Percentiles rank a stretch among this genome's conserved stretches.
Conservation (phyloP, 2,113 vertebrate species). For the Notothenia rossii region DNA sequence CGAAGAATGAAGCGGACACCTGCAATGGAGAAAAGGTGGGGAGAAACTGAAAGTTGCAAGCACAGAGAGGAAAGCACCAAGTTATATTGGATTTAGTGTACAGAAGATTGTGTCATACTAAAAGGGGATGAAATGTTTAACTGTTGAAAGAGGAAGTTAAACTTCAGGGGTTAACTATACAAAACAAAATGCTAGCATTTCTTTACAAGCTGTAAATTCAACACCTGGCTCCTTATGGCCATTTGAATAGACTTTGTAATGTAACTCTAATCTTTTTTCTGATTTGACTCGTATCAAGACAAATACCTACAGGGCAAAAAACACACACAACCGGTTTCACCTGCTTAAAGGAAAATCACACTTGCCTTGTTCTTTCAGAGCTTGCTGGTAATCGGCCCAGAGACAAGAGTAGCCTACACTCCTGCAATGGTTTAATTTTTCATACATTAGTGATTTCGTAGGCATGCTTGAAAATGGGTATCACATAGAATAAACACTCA, state of each 20-base stretch:
- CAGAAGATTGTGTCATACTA: not conserved
- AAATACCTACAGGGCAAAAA: not conserved
- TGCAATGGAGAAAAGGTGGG: conserved; percentile 55
- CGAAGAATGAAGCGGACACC: not conserved
- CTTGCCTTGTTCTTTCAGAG: not conserved
- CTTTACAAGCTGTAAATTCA: not conserved
- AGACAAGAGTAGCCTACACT: fast-evolving
- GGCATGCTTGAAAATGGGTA: not conserved
- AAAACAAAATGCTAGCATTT: not conserved
- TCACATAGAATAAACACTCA: not conserved
- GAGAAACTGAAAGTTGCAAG: not conserved
- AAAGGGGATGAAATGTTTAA: not conserved
- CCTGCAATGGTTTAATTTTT: not conserved
- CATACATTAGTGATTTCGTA: not conserved
- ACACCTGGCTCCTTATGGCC: not conserved
- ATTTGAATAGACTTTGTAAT: not conserved
- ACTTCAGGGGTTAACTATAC: not conserved
- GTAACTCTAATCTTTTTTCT: not conserved
- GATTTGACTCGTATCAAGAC: not conserved
- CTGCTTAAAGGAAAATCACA: not conserved
- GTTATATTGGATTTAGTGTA: not conserved
- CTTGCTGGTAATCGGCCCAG: not conserved
- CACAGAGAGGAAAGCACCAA: not conserved
- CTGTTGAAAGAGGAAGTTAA: not conserved
- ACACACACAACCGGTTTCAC: not conserved